Evolutionary conservation across 2,113 vertebrate genomes (phyloP).

Genomic region (Columbina picui): DNA sequence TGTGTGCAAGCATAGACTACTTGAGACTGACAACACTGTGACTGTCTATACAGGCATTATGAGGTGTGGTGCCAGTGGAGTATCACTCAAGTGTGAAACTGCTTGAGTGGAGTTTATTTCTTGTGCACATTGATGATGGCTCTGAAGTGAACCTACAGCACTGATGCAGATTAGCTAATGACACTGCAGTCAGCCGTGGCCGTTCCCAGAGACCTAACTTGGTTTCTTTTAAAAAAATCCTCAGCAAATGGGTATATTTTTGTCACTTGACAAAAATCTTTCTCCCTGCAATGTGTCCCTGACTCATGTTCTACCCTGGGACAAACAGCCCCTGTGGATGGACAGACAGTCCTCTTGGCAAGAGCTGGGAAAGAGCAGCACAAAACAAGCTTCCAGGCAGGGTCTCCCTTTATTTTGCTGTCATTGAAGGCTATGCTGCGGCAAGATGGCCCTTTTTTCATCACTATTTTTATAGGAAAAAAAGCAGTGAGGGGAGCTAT

Average conservation of each 20-base stretch:
- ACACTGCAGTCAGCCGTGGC: not conserved
- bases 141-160: not conserved
- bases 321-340: not conserved
- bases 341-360: not conserved
- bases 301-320: not conserved
- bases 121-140: not conserved
- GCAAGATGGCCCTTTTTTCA: slow-evolving; percentile 34
- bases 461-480: slow-evolving; percentile 3
- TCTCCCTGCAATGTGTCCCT: not conserved
- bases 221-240: not conserved
- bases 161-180: not conserved
- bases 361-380: not conserved
- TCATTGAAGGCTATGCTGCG: not conserved
- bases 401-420: not conserved
- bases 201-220: not conserved
- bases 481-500: not conserved
- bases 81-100: not conserved
- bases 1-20: not conserved
- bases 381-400: not conserved
- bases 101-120: not conserved
- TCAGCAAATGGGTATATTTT: not conserved
- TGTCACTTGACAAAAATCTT: slow-evolving; percentile 10
- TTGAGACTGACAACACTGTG: not conserved
- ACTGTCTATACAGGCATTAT: not conserved
- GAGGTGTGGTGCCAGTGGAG: not conserved